Conservation (phyloP, 1,140 invertebrate genomes). For the Mamestra configurata region DNA sequence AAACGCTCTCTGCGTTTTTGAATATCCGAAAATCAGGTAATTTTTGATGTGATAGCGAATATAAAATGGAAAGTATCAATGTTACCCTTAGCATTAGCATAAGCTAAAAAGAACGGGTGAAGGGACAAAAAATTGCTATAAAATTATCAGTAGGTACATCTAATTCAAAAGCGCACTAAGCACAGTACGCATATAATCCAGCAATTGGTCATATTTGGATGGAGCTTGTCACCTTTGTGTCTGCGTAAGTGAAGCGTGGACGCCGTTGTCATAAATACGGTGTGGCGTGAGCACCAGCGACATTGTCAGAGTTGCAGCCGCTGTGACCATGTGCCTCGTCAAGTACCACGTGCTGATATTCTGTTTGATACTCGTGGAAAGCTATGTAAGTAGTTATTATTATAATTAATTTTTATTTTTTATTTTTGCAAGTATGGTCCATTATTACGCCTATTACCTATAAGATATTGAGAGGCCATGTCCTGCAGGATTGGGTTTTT, state of each 20-base stretch:
- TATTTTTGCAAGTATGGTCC: too few species aligned
- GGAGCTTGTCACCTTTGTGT: constrained; percentile 51
- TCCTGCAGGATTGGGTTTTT: too few species aligned
- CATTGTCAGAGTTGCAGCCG: constrained; percentile 40
- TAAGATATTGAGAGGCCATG: too few species aligned
- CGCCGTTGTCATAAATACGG: constrained; percentile 57
- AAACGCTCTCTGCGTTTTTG: too few species aligned
- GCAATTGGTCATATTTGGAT: constrained; percentile 47
- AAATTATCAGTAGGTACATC: not conserved
- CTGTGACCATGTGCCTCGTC: constrained; percentile 62
- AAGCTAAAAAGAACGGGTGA: not conserved
- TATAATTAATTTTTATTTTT: not conserved
- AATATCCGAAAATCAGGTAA: too few species aligned
- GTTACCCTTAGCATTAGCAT: too few species aligned
- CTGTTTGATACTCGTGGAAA: constrained; percentile 57
- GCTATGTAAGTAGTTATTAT: constrained; percentile 61
- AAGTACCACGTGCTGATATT: constrained; percentile 56
- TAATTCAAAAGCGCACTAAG: constrained; percentile 25
- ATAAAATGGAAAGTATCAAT: too few species aligned
- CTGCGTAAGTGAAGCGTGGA: constrained; percentile 62
- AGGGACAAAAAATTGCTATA: not conserved
- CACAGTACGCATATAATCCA: constrained; percentile 12
- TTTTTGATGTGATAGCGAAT: too few species aligned
- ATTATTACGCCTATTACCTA: too few species aligned
- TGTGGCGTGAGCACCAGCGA: constrained; percentile 12